Conservation (phyloP, 2,797 vertebrate genomes). For the Cyprinodon diabolis region DNA sequence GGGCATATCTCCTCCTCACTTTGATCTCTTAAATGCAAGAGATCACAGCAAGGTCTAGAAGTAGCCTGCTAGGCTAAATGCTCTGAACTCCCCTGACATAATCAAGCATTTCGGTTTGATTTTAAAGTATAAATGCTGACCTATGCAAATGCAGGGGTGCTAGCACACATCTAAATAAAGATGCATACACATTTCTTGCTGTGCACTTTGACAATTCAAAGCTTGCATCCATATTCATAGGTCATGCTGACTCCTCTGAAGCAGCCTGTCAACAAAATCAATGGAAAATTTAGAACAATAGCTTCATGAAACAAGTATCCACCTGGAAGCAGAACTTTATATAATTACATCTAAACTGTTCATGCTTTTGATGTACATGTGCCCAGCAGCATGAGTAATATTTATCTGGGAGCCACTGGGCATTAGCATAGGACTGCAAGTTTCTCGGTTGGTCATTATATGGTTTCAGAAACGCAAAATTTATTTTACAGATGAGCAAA, state of each 20-base stretch:
- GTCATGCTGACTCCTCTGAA: slow-evolving; percentile 57
- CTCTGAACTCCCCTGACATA: slow-evolving; percentile 66
- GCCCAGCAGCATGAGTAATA: slow-evolving; percentile 46
- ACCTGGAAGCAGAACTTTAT: slow-evolving; percentile 41
- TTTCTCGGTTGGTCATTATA: slow-evolving; percentile 26
- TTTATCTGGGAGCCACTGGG: slow-evolving; percentile 42
- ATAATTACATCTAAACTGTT: slow-evolving; percentile 20
- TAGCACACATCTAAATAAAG: slow-evolving; percentile 19
- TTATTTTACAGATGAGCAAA: slow-evolving; percentile 3
- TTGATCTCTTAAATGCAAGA: slow-evolving; percentile 58
- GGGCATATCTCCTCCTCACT: slow-evolving; percentile 35
- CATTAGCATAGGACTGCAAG: slow-evolving; percentile 28
- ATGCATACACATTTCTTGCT: slow-evolving; percentile 16
- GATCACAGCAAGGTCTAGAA: slow-evolving; percentile 47
- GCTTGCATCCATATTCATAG: slow-evolving; percentile 72
- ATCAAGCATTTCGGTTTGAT: slow-evolving; percentile 55
- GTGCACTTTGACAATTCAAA: slow-evolving; percentile 62
- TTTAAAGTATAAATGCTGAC: slow-evolving; percentile 51
- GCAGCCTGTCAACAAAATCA: slow-evolving; percentile 61
- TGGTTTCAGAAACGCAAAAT: slow-evolving; percentile 43
- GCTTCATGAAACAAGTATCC: slow-evolving; percentile 58
- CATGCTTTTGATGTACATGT: slow-evolving; percentile 14
- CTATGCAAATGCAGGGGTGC: slow-evolving; percentile 40
- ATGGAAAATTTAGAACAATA: slow-evolving; percentile 64
- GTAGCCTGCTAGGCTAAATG: slow-evolving; percentile 63